A percentile compares a stretch with the other conserved stretches of the same genome.
phyloP scores from a whole-genome alignment of 1,140 invertebrate genomes.

The Lithobius niger region DNA sequence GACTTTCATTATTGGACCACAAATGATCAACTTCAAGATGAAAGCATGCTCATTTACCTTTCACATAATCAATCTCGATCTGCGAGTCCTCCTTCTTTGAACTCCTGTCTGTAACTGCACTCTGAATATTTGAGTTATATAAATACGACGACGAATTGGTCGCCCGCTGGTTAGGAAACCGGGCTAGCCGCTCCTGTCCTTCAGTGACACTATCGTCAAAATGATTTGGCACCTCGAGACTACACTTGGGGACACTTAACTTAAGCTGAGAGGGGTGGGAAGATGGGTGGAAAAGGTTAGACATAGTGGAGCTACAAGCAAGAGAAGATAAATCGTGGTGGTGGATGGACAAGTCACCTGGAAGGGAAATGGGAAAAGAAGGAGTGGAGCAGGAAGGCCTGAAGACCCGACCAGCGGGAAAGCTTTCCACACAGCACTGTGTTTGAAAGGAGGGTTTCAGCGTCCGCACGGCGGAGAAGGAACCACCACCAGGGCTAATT shows the following conservation, averaged over 20 bases:
- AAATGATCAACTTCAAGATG: no score
- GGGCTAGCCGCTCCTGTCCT: no score
- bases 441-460: background rate
- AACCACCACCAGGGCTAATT: background rate
- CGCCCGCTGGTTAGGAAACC: no score
- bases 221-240: no score
- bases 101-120: background rate
- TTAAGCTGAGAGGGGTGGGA: background rate
- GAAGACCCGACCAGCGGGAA: background rate
- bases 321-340: background rate
- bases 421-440: background rate
- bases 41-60: constrained; percentile 4
- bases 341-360: background rate
- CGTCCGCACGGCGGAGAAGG: background rate
- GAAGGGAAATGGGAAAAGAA: background rate
- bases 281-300: background rate
- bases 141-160: background rate
- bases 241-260: background rate
- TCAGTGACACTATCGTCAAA: no score
- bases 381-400: background rate
- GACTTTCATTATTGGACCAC: no score
- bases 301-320: no score
- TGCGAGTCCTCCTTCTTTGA: background rate
- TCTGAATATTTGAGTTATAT: background rate
- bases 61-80: background rate